Evolutionary conservation across 2,113 vertebrate species (phyloP).

Genomic region (Gorsachius goisagi): DNA sequence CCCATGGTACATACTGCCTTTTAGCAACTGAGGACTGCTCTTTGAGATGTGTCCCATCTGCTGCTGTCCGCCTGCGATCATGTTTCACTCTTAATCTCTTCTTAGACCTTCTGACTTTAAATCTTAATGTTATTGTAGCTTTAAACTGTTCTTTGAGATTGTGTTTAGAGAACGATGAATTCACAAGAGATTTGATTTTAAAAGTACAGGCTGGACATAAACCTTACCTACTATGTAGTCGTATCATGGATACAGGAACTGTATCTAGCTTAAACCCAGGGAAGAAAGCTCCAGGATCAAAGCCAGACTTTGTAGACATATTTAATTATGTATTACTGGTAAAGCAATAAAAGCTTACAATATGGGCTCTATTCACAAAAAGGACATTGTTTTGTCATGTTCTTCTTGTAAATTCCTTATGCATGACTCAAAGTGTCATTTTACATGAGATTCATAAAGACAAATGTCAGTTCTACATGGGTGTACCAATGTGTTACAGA

Average conservation of each 20-base stretch:
- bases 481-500: conserved; percentile 57
- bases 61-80: background rate
- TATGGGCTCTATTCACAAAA: conserved; percentile 64
- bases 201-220: conserved; percentile 23
- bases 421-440: conserved; percentile 70
- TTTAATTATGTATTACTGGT: conserved; percentile 73
- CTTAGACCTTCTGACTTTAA: background rate
- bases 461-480: conserved; percentile 64
- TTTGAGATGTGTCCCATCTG: background rate
- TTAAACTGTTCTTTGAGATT: background rate
- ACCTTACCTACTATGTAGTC: background rate
- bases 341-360: conserved; percentile 65
- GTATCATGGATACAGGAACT: conserved; percentile 32
- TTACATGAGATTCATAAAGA: conserved; percentile 69
- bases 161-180: background rate
- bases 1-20: background rate
- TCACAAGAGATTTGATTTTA: conserved; percentile 19
- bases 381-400: conserved; percentile 71
- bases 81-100: background rate
- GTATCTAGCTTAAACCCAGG: conserved; percentile 21
- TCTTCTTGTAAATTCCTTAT: conserved; percentile 73
- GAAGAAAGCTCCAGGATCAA: conserved; percentile 65
- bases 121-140: background rate
- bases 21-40: background rate
- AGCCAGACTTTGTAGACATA: conserved; percentile 65